Evolutionary conservation across 2,888 invertebrate species (phyloP), one percentile per base, ranked within the genome.

Genomic region (Neoaliturus tenellus): DNA sequence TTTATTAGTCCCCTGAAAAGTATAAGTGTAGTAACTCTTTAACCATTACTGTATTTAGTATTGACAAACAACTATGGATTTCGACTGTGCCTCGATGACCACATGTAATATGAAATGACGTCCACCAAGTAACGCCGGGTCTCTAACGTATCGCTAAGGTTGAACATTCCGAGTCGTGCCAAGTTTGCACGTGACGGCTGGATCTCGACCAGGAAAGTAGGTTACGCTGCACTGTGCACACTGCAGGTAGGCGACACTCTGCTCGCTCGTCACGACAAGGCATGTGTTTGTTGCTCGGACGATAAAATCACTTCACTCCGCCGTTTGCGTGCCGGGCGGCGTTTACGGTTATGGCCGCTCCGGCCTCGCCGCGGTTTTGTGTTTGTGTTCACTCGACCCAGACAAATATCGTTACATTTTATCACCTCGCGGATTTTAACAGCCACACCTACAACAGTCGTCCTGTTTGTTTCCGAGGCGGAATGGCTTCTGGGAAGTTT

Each of bases 311-410:
- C 44, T n/a, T n/a, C n/a, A n/a, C n/a, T 6, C 20, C 20, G 23
- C 51, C 51, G 23, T 2, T 8, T 51, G 20, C 51, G 51, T 51
- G 51, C 10, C 3, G 5, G 1, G 51, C 51, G 20, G 33, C 67
- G 39, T 69, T 69, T 69, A 69, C 69, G 69, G 14, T 69, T 69
- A 69, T 39, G 69, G 39, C 39, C 25, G 28, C 25, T 5, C 39
- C 25, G 28, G 58, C n/a, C 23, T 6, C 23, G 28, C 23, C 58
- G 5, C 33, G 31, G 69, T 69, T n/a, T n/a, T 33, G 35, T 31
- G 35, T 69, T 35, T 35, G 69, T 69, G 35, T 69, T 67, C 67
- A 67, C 67, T 33, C 28, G 67, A 33, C 28, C 67, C 67, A 67
- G 33, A 67, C 28, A 67, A 67, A 69, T 35, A 39, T 69, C 69